Evolutionary conservation across 2,797 vertebrate genomes (phyloP).

Genomic region (Rhincodon typus): DNA sequence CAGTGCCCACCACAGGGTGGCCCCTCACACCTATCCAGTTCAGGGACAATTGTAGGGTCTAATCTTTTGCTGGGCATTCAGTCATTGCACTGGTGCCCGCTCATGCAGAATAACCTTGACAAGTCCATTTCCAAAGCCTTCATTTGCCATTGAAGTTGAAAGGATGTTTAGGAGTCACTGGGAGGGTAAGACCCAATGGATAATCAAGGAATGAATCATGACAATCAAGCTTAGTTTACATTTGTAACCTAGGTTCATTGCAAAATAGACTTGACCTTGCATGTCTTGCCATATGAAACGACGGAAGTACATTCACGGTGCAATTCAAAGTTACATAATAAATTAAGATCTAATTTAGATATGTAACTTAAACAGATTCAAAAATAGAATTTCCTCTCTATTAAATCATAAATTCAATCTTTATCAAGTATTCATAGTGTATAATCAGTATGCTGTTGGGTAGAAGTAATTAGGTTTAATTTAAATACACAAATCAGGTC

Average conservation of each 20-base stretch:
- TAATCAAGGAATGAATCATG: background rate
- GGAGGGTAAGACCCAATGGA: too few relatives aligned
- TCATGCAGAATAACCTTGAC: background rate
- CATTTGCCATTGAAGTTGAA: background rate
- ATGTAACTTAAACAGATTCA: slow-evolving; percentile 10
- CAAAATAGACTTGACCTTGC: slow-evolving; percentile 19
- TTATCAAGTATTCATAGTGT: background rate
- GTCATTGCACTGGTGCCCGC: too few relatives aligned
- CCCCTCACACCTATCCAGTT: background rate
- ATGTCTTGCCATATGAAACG: background rate
- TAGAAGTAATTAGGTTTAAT: slow-evolving; percentile 4
- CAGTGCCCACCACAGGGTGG: background rate
- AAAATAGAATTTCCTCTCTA: background rate
- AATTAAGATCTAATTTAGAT: slow-evolving; percentile 12
- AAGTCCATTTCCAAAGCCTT: background rate
- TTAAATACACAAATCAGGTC: slow-evolving; percentile 23
- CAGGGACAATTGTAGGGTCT: background rate
- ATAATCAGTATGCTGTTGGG: background rate
- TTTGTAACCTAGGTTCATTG: background rate
- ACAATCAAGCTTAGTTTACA: background rate
- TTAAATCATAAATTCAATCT: background rate
- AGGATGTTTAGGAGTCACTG: background rate
- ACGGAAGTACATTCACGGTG: background rate
- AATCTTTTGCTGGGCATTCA: background rate
- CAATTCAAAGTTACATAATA: slow-evolving; percentile 12